Conservation (phyloP, 2,113 vertebrate species). For the Sinocyclocheilus anophthalmus region DNA sequence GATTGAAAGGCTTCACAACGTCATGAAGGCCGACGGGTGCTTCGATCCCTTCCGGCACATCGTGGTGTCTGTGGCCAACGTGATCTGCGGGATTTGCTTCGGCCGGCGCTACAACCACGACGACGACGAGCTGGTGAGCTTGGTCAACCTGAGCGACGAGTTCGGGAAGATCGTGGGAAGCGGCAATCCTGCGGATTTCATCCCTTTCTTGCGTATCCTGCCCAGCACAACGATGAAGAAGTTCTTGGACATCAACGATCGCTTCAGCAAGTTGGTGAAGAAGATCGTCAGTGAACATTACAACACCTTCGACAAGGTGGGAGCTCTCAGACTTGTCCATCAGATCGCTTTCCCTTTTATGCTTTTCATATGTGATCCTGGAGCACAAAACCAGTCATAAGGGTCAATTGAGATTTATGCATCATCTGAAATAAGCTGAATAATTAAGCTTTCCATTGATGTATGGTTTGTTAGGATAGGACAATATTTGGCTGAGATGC, state of each 20-base stretch:
- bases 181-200: constrained; percentile 85
- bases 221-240: constrained; percentile 75
- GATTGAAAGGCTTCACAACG: constrained; percentile 67
- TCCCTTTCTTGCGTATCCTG: constrained; percentile 81
- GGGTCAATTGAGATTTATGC: too few relatives aligned
- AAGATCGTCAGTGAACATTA: constrained; percentile 82
- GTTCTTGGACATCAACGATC: constrained; percentile 76
- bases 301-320: constrained; percentile 79
- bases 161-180: constrained; percentile 72
- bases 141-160: constrained; percentile 77
- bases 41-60: constrained; percentile 83
- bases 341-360: background rate
- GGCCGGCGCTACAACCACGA: constrained; percentile 80
- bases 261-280: constrained; percentile 72
- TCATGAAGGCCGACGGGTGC: constrained; percentile 71
- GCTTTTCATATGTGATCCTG: too few relatives aligned
- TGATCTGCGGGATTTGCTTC: constrained; percentile 89
- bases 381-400: too few relatives aligned
- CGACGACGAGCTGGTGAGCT: constrained; percentile 77
- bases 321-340: background rate
- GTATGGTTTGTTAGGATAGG: too few relatives aligned
- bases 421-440: too few relatives aligned
- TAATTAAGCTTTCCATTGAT: too few relatives aligned
- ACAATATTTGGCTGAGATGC: too few relatives aligned
- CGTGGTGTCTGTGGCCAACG: constrained; percentile 85